Conservation (phyloP, 2,113 vertebrate species). For the Pagrus major region DNA sequence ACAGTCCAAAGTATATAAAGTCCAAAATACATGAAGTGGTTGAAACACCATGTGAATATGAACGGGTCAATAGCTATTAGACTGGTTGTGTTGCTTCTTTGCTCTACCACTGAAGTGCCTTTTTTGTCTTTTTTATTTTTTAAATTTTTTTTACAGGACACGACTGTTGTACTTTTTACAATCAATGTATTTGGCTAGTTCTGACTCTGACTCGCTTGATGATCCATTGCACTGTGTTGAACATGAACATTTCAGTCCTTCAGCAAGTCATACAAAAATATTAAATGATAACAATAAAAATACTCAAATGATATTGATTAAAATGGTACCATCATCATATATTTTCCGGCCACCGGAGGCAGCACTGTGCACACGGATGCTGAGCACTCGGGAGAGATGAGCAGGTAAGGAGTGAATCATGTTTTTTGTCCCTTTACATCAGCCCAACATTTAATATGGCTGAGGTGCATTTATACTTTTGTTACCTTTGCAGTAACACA, state of each 20-base stretch:
- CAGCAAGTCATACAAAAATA: no score
- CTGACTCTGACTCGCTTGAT: neutral
- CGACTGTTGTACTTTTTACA: no score
- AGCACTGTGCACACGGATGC: neutral
- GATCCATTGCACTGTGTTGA: neutral
- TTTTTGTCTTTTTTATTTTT: neutral
- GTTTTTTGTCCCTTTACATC: slow-evolving; percentile 4
- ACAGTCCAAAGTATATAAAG: neutral
- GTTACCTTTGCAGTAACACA: neutral
- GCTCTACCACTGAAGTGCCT: neutral
- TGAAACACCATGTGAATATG: neutral
- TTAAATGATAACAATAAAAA: no score
- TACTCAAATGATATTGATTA: neutral
- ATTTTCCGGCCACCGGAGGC: neutral
- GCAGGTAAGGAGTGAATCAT: neutral
- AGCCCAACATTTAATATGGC: slow-evolving; percentile 20
- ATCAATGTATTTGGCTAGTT: neutral
- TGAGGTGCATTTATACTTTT: neutral
- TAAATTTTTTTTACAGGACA: no score
- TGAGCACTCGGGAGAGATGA: neutral
- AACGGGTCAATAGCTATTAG: neutral
- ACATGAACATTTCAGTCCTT: no score
- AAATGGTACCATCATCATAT: neutral
- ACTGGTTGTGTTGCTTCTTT: neutral
- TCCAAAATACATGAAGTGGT: neutral